phyloP scores from a whole-genome alignment of 2,888 invertebrate genomes.

The Acleris sparsana region DNA sequence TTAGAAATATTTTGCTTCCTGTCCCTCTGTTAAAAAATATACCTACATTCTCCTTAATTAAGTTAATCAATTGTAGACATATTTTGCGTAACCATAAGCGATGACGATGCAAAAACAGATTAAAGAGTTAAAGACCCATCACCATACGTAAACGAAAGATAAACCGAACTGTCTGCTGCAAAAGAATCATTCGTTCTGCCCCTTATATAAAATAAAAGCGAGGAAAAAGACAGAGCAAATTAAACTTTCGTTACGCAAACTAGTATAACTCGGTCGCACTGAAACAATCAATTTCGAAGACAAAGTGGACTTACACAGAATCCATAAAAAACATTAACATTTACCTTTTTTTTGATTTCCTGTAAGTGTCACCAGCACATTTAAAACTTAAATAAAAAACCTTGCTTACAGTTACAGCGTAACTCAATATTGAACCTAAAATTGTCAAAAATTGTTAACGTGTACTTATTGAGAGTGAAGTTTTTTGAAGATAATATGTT shows the following conservation, averaged over 20 bases:
- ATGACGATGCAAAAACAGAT: not conserved
- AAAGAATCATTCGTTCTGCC: not conserved
- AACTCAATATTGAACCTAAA: constrained; percentile 18
- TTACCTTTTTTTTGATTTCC: constrained; percentile 21
- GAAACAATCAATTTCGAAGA: not conserved
- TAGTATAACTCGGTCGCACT: not conserved
- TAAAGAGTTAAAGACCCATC: constrained; percentile 5
- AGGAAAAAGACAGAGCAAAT: not conserved
- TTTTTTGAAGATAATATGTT: constrained; percentile 22
- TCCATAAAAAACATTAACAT: constrained; percentile 17
- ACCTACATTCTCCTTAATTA: not conserved
- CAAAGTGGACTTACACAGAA: constrained; percentile 27
- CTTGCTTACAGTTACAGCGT: not conserved
- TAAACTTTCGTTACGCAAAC: not conserved
- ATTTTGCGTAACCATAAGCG: not conserved
- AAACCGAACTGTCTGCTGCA: not conserved
- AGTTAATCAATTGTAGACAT: not conserved
- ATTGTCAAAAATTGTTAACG: constrained; percentile 3
- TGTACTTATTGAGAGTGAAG: constrained; percentile 17
- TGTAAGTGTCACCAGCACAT: constrained; percentile 16
- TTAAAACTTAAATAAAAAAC: constrained; percentile 1
- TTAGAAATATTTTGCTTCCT: no score
- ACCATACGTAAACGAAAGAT: constrained; percentile 4
- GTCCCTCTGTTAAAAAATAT: no score
- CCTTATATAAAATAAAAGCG: not conserved